phyloP scores from a whole-genome alignment of 1,140 invertebrate genomes.

The Nylanderia fulva region DNA sequence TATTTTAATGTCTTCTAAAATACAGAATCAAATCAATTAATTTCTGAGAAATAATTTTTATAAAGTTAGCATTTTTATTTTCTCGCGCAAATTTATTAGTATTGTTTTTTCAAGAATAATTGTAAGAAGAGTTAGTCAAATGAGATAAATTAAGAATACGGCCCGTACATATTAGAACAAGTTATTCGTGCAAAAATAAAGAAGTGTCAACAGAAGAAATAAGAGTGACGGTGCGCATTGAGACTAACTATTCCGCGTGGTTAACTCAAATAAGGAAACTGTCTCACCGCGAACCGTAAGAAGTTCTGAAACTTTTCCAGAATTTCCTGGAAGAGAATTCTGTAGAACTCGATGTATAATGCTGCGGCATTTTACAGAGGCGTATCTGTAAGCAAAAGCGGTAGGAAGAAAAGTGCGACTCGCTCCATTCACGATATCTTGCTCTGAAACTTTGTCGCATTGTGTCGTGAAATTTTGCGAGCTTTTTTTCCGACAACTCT shows the following conservation, averaged over 20 bases:
- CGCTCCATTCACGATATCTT: not conserved
- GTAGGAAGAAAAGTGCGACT: constrained; percentile 32
- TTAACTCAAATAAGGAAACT: constrained; percentile 70
- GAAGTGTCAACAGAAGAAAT: constrained; percentile 34
- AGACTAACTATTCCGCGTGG: constrained; percentile 54
- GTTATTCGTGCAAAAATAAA: constrained; percentile 24
- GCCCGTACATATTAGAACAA: not conserved
- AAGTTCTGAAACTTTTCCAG: constrained; percentile 45
- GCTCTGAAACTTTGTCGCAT: constrained; percentile 22
- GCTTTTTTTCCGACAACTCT: not conserved
- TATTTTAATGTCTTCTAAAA: not conserved
- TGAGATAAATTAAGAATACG: constrained; percentile 2
- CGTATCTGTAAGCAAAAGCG: constrained; percentile 48
- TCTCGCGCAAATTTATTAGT: not conserved
- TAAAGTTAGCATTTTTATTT: not conserved
- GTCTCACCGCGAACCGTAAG: constrained; percentile 37
- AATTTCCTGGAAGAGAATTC: constrained; percentile 34
- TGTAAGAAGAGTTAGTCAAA: not conserved
- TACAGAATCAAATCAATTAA: too few relatives aligned
- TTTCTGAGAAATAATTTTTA: not conserved
- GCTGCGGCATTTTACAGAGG: constrained; percentile 51
- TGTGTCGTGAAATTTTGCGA: not conserved
- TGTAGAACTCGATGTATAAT: constrained; percentile 20
- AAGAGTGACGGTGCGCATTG: constrained; percentile 38
- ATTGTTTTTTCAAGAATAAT: not conserved